A percentile compares a stretch with the other conserved stretches of the same genome.
These are phyloP conservation scores for Crotalus adamanteus DNA, from an alignment of 2,797 vertebrate genomes.

Conservation along the genomic window DNA sequence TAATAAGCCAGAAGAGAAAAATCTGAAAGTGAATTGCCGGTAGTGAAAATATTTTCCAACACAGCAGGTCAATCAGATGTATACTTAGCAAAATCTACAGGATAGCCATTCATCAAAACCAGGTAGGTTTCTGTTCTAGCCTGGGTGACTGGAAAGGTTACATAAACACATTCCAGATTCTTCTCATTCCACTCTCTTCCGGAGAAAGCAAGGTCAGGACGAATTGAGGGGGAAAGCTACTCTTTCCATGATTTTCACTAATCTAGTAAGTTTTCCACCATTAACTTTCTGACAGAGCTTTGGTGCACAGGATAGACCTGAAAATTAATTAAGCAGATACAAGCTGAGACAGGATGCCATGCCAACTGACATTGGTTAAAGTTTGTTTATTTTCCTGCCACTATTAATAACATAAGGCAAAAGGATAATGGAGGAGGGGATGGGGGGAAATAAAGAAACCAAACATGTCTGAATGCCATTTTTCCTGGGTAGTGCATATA, in stretches of 20 bases:
- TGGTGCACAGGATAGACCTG: neutral
- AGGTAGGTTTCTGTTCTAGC: neutral
- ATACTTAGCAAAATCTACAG: neutral
- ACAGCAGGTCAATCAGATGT: neutral
- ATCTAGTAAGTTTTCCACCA: neutral
- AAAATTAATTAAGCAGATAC: neutral
- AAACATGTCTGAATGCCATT: neutral
- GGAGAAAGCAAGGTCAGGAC: neutral
- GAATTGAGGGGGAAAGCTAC: neutral
- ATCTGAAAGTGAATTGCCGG: neutral
- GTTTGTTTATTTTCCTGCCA: neutral
- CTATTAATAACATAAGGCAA: neutral
- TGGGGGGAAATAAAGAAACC: neutral
- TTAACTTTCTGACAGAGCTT: neutral
- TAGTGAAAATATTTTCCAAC: neutral
- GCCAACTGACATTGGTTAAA: neutral
- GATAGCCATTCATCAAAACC: constrained; percentile 10
- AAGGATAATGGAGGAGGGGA: neutral
- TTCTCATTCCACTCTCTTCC: neutral
- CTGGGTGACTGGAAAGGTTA: constrained; percentile 1
- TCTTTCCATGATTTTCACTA: neutral
- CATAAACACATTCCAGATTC: constrained; percentile 1
- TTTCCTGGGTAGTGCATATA: neutral
- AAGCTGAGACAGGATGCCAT: neutral
- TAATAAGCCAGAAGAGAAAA: neutral